A percentile compares a stretch with the other conserved stretches of the same genome.
Evolutionary conservation across 2,113 vertebrate genomes (phyloP).

Genomic region (Oncorhynchus tshawytscha): DNA sequence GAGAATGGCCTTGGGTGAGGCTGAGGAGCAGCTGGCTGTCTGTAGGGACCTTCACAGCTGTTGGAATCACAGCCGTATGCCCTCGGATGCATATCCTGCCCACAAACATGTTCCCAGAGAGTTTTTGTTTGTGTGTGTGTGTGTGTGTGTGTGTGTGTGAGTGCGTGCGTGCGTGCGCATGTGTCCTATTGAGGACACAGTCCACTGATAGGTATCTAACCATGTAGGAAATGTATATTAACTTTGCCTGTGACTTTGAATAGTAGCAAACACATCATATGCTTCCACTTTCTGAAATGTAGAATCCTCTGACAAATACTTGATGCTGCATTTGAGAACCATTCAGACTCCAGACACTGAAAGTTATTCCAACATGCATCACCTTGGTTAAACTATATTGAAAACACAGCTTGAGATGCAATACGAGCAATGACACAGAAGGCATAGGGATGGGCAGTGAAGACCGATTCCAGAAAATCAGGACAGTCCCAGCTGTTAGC

Average conservation of each 20-base stretch:
- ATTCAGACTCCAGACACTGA: not conserved
- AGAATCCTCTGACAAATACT: not conserved
- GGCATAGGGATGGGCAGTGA: conserved; percentile 26
- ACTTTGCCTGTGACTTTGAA: not conserved
- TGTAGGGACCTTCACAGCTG: conserved; percentile 45
- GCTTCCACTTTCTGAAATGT: not conserved
- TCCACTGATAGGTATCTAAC: no score
- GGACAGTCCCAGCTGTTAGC: conserved; percentile 69
- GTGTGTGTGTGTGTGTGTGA: not conserved
- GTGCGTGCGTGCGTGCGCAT: not conserved
- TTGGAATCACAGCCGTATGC: conserved; percentile 52
- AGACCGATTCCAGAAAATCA: conserved; percentile 39
- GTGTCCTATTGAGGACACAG: no score
- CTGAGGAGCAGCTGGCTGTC: conserved; percentile 65
- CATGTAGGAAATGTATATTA: not conserved
- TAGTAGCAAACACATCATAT: not conserved
- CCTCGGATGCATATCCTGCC: conserved; percentile 32
- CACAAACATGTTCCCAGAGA: not conserved
- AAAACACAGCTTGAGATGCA: conserved; percentile 39
- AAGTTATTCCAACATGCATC: not conserved
- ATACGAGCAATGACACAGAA: conserved; percentile 36
- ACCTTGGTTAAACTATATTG: conserved; percentile 21
- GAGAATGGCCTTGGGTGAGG: conserved; percentile 49
- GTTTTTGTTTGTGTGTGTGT: not conserved
- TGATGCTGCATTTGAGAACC: not conserved